Percentiles rank a stretch among this genome's conserved stretches.
These are phyloP conservation scores for Spheniscus mendiculus DNA, from an alignment of 2,113 vertebrate genomes.

Conservation along the genomic window DNA sequence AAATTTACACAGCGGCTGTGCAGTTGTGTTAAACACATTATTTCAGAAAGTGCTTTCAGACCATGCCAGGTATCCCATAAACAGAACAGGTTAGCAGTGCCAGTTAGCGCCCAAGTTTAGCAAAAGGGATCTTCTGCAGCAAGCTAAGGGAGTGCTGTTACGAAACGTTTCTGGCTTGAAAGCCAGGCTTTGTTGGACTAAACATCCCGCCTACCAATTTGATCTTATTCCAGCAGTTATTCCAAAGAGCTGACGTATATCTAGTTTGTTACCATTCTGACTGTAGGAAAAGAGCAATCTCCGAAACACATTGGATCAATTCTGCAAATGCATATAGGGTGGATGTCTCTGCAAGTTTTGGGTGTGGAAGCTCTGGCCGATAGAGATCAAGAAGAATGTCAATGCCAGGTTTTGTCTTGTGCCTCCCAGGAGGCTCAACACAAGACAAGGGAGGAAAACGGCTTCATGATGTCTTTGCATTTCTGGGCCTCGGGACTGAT, in stretches of 20 bases:
- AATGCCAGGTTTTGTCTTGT: not conserved
- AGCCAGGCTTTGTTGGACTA: not conserved
- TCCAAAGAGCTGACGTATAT: not conserved
- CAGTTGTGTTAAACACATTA: not conserved
- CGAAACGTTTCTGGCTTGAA: not conserved
- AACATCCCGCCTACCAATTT: not conserved
- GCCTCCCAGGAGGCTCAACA: not conserved
- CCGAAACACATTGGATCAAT: not conserved
- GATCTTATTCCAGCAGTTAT: not conserved
- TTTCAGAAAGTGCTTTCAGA: not conserved
- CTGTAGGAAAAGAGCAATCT: not conserved
- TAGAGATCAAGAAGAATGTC: not conserved
- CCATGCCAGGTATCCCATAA: not conserved
- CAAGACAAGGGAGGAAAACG: not conserved
- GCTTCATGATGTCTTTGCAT: not conserved
- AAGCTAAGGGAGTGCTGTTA: not conserved
- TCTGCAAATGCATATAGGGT: not conserved
- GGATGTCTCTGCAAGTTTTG: not conserved
- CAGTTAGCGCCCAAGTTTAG: not conserved
- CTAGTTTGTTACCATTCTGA: not conserved
- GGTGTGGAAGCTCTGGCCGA: not conserved
- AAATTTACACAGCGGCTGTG: not conserved
- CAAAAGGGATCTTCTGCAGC: not conserved
- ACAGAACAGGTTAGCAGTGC: not conserved
- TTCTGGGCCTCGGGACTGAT: not conserved